Conservation (phyloP, 2,113 vertebrate species). For the Peucedramus taeniatus region DNA sequence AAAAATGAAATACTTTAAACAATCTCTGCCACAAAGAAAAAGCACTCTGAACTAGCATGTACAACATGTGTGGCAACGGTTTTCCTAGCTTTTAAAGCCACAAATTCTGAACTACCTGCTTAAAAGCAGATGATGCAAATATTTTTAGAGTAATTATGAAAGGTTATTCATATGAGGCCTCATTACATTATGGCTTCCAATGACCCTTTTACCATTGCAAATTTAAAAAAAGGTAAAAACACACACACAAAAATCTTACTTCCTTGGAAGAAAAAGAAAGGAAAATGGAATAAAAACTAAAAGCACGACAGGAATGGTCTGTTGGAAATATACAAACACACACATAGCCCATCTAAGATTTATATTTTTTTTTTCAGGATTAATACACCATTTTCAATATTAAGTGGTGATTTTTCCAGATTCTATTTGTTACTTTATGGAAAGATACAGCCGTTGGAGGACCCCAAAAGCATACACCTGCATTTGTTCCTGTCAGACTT, state of each 20-base stretch:
- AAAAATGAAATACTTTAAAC: slow-evolving; percentile 62
- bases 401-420: background rate
- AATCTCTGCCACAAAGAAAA: slow-evolving; percentile 40
- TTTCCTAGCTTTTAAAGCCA: slow-evolving; percentile 10
- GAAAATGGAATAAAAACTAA: slow-evolving; percentile 13
- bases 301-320: background rate
- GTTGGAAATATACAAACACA: background rate
- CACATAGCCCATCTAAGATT: background rate
- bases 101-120: slow-evolving; percentile 41
- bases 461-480: background rate
- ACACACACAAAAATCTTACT: background rate
- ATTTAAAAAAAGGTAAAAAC: background rate
- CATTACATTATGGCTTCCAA: background rate
- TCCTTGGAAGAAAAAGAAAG: background rate
- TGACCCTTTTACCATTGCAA: background rate
- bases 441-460: background rate
- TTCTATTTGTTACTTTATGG: background rate
- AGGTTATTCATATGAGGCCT: slow-evolving; percentile 12
- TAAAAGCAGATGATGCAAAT: slow-evolving; percentile 47
- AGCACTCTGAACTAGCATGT: background rate
- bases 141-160: slow-evolving; percentile 44
- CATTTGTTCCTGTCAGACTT: background rate
- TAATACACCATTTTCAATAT: background rate
- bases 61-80: background rate
- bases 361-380: background rate